Percentiles rank a stretch among this genome's conserved stretches.
These are phyloP conservation scores for Liposcelis brunnea DNA, from an alignment of 2,888 invertebrate genomes.

Conservation along the genomic window DNA sequence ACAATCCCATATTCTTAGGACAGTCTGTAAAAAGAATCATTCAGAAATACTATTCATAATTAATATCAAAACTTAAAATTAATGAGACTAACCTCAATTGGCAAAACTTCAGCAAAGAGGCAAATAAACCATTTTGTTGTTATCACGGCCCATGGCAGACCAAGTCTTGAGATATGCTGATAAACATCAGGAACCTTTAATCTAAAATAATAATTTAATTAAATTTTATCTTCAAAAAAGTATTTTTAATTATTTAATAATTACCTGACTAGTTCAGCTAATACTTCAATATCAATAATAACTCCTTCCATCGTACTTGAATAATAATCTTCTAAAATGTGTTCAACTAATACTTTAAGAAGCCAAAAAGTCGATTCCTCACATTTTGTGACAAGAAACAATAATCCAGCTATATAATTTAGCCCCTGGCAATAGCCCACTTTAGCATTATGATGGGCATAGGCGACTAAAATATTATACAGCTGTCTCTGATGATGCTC, in stretches of 20 bases:
- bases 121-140: conserved; percentile 95
- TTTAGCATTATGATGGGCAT: conserved; percentile 70
- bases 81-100: conserved; percentile 47
- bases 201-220: conserved; percentile 26
- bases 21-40: conserved; percentile 40
- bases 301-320: conserved; percentile 78
- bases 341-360: conserved; percentile 71
- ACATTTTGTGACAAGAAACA: conserved; percentile 69
- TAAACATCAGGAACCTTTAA: conserved; percentile 65
- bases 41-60: conserved; percentile 5
- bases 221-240: neutral
- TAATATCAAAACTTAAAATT: neutral
- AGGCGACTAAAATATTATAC: conserved; percentile 71
- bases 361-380: conserved; percentile 90
- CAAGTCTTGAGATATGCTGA: conserved; percentile 59
- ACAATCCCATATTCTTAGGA: conserved; percentile 89
- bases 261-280: conserved; percentile 62
- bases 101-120: conserved; percentile 81
- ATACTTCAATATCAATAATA: conserved; percentile 73
- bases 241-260: conserved; percentile 10
- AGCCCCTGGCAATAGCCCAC: conserved; percentile 90
- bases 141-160: conserved; percentile 78
- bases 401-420: conserved; percentile 78
- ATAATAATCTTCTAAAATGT: conserved; percentile 75
- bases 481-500: conserved; percentile 56